These are phyloP conservation scores for Ceyx melanurus DNA, from an alignment of 2,113 vertebrate genomes.

Conservation along the genomic window DNA sequence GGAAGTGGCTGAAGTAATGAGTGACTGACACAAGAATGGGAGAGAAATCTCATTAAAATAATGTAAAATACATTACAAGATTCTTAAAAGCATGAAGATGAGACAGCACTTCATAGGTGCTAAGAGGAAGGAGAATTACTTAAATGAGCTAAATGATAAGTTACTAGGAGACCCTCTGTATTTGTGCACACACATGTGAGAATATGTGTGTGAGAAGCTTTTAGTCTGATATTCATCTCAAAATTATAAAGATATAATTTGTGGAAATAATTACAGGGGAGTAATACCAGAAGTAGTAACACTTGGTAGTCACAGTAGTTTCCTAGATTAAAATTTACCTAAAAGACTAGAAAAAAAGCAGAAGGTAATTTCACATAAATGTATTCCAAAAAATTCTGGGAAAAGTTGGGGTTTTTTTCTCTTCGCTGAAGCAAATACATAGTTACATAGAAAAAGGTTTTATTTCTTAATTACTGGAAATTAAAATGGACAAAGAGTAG, in stretches of 20 bases:
- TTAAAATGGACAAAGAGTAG: background rate
- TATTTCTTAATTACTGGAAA: background rate
- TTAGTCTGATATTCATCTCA: background rate
- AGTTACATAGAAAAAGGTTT: background rate
- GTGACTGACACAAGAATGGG: background rate
- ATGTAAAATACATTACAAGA: background rate
- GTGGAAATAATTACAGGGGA: background rate
- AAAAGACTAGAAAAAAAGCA: background rate
- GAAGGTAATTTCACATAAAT: background rate
- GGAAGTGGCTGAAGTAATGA: background rate
- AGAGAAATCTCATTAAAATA: background rate
- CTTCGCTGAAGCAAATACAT: background rate
- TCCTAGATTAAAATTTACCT: background rate
- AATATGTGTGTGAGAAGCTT: background rate
- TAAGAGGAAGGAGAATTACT: background rate
- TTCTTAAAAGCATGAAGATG: background rate
- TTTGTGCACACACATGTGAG: accelerated
- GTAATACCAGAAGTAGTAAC: background rate
- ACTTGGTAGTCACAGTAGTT: background rate
- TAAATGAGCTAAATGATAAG: background rate
- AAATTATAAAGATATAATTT: background rate
- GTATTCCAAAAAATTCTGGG: background rate
- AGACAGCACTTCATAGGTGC: background rate
- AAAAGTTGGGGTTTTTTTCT: background rate
- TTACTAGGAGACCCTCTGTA: background rate